phyloP scores from a whole-genome alignment of 2,113 vertebrate genomes.

The Petaurus breviceps region DNA sequence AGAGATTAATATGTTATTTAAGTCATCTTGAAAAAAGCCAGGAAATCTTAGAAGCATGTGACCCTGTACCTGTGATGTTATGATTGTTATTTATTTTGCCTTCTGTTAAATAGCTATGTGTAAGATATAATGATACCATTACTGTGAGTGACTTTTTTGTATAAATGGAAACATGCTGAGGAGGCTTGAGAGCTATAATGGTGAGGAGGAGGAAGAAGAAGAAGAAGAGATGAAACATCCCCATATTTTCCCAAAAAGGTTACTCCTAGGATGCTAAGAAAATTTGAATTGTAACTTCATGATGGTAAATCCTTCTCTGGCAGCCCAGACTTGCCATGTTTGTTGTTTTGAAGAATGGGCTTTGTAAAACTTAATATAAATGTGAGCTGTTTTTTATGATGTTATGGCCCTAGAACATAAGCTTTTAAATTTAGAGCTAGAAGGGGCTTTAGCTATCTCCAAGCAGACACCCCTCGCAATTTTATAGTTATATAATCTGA shows the following conservation, averaged over 20 bases:
- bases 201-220: not conserved
- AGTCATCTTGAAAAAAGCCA: not conserved
- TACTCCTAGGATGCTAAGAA: not conserved
- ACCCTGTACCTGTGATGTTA: not conserved
- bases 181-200: not conserved
- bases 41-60: not conserved
- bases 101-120: not conserved
- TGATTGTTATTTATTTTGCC: not conserved
- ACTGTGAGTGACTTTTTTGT: not conserved
- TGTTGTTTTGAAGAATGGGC: not conserved
- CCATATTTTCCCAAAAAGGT: not conserved
- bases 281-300: not conserved
- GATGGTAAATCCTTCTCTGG: not conserved
- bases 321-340: not conserved
- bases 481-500: not conserved
- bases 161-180: not conserved
- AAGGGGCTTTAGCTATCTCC: not conserved
- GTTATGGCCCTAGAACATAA: not conserved
- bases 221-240: not conserved
- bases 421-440: not conserved
- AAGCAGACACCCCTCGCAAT: not conserved
- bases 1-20: not conserved
- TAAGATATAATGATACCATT: not conserved
- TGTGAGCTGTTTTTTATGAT: not conserved
- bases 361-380: not conserved